phyloP scores from a whole-genome alignment of 2,113 vertebrate species.

The Myotis yumanensis region DNA sequence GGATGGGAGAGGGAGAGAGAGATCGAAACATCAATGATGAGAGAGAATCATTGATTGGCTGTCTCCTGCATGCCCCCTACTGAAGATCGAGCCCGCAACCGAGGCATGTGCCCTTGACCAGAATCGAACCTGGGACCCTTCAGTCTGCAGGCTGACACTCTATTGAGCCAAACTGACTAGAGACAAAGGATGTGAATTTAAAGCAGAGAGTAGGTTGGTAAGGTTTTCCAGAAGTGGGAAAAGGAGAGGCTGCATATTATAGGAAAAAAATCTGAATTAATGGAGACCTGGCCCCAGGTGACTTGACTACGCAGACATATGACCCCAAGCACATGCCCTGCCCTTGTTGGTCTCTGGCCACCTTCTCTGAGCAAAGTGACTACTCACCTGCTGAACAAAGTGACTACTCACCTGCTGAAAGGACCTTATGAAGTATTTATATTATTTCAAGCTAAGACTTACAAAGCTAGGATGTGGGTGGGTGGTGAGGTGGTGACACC shows the following conservation, averaged over 20 bases:
- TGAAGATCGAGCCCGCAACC: no score
- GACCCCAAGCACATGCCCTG: not conserved
- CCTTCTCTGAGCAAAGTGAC: not conserved
- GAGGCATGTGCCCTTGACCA: no score
- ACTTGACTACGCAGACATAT: slow-evolving; percentile 24
- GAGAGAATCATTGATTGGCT: no score
- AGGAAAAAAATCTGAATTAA: slow-evolving; percentile 35
- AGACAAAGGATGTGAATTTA: slow-evolving; percentile 1
- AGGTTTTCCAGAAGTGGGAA: slow-evolving; percentile 22
- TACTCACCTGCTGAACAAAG: not conserved
- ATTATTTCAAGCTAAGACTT: slow-evolving; percentile 19
- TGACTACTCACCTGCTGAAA: slow-evolving; percentile 6
- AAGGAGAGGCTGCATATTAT: not conserved
- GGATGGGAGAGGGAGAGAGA: no score
- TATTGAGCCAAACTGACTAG: no score
- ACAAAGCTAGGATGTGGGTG: not conserved
- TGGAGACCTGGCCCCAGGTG: not conserved
- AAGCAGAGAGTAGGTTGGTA: slow-evolving; percentile 22
- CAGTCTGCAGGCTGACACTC: no score
- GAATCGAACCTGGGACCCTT: no score
- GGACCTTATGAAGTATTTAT: not conserved
- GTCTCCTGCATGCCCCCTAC: no score
- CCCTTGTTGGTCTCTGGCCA: slow-evolving; percentile 2
- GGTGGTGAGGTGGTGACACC: not conserved
- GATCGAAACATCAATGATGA: no score